phyloP scores from a whole-genome alignment of 2,113 vertebrate genomes.

The Romanogobio albipinnatus region DNA sequence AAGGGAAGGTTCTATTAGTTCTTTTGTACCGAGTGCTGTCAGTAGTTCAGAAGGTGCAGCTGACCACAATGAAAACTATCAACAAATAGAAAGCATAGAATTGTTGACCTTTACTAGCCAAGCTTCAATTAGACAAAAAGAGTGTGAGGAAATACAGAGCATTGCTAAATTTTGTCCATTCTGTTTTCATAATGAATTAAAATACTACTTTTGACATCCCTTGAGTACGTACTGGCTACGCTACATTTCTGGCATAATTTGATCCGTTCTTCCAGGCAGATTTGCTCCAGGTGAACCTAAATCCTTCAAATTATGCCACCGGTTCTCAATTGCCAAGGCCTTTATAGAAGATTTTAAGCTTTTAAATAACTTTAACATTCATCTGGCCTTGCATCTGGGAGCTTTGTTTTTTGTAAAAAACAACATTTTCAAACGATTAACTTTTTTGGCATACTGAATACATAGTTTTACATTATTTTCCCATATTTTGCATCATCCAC shows the following conservation, averaged over 20 bases:
- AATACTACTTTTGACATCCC: background rate
- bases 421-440: background rate
- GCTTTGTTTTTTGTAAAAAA: background rate
- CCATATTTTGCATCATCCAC: background rate
- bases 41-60: background rate
- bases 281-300: background rate
- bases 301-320: background rate
- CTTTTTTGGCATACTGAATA: background rate
- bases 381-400: background rate
- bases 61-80: conserved; percentile 4
- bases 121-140: conserved; percentile 34
- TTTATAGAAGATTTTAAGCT: background rate
- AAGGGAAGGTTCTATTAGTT: background rate
- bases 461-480: background rate
- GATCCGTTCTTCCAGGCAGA: background rate
- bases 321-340: background rate
- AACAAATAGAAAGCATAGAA: conserved; percentile 21
- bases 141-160: background rate
- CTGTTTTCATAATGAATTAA: background rate
- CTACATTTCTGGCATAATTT: background rate
- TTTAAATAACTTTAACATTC: background rate
- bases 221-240: background rate
- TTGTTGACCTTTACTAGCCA: conserved; percentile 35
- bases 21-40: conserved; percentile 3
- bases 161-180: background rate